Conservation (phyloP, 2,113 vertebrate genomes). For the Todiramphus saurophagus region DNA sequence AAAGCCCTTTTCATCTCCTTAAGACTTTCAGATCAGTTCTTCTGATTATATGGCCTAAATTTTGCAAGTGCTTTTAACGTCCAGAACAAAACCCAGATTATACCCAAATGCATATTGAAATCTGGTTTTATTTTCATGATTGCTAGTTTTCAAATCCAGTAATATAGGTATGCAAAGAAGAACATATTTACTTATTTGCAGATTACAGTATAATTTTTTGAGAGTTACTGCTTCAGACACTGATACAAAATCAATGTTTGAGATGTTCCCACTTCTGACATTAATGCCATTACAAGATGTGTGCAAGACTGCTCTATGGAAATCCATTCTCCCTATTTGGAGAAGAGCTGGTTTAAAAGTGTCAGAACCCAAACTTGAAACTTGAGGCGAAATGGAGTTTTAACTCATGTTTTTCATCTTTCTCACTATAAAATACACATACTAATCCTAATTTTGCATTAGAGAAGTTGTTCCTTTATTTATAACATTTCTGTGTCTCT, state of each 20-base stretch:
- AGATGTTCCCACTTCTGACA: not conserved
- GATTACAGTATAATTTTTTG: not conserved
- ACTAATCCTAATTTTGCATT: not conserved
- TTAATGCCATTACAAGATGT: not conserved
- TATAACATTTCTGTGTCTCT: not conserved
- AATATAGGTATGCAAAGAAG: not conserved
- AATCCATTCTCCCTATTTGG: not conserved
- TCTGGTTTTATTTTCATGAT: not conserved
- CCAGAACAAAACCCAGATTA: not conserved
- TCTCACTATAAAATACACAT: not conserved
- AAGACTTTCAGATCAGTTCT: not conserved
- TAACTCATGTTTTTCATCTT: not conserved
- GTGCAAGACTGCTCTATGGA: not conserved
- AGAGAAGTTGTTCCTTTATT: not conserved
- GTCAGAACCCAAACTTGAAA: not conserved
- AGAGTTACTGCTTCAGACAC: not conserved
- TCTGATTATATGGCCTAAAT: constrained; percentile 11
- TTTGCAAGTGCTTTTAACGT: constrained; percentile 6
- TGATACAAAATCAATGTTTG: not conserved
- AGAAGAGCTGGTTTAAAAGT: not conserved
- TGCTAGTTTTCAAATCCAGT: not conserved
- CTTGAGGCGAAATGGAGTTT: not conserved
- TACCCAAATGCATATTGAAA: not conserved
- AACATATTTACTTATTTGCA: not conserved
- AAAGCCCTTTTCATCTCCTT: constrained; percentile 16